These are phyloP conservation scores for Triplophysa yarkandensis DNA, from an alignment of 2,797 vertebrate genomes.

Conservation along the genomic window DNA sequence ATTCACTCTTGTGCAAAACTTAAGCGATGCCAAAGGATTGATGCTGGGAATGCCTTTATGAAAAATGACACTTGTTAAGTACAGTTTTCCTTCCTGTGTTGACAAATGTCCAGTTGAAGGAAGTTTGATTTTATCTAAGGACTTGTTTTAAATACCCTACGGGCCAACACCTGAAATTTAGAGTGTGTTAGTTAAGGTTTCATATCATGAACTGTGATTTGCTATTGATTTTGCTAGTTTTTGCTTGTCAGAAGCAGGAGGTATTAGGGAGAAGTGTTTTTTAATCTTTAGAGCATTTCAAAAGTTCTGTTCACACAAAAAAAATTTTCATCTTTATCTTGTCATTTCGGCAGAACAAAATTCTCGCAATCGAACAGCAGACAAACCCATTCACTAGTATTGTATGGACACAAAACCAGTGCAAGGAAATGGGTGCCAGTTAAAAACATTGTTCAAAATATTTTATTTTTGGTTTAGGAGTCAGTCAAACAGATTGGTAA, in stretches of 20 bases:
- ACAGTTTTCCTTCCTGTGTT: neutral
- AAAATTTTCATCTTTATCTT: neutral
- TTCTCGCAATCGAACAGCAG: too few relatives aligned
- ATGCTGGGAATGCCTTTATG: neutral
- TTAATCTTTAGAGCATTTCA: neutral
- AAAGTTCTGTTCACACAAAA: too few relatives aligned
- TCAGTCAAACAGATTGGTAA: too few relatives aligned
- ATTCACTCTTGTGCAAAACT: slow-evolving; percentile 9
- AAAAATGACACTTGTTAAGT: neutral
- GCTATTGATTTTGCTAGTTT: neutral
- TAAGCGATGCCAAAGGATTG: neutral
- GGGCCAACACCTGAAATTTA: neutral
- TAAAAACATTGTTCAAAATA: too few relatives aligned
- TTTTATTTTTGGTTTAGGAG: too few relatives aligned
- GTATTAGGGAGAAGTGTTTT: neutral
- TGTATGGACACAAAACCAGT: too few relatives aligned
- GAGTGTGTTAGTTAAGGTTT: neutral
- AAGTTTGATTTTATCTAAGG: neutral
- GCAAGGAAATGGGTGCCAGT: too few relatives aligned
- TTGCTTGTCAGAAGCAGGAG: slow-evolving; percentile 1
- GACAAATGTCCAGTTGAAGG: neutral
- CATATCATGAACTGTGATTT: neutral
- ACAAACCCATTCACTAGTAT: too few relatives aligned
- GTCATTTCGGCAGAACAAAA: too few relatives aligned
- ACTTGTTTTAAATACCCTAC: neutral